Evolutionary conservation across 2,113 vertebrate species (phyloP).

Genomic region (Atrichornis clamosus): DNA sequence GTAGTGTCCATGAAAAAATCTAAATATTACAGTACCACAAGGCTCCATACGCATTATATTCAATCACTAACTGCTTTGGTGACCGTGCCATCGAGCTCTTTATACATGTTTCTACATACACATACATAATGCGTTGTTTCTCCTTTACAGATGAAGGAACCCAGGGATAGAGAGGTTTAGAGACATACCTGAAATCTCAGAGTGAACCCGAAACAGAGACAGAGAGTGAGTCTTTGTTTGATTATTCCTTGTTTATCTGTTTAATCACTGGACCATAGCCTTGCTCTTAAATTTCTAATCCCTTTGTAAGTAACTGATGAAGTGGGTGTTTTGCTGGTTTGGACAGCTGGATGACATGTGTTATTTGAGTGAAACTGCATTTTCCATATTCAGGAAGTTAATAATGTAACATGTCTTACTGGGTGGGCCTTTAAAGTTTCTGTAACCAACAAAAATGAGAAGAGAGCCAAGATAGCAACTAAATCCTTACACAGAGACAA

Average conservation of each 20-base stretch:
- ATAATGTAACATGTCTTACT: neutral
- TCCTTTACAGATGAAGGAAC: neutral
- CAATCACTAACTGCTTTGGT: neutral
- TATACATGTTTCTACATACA: fast-evolving
- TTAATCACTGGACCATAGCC: neutral
- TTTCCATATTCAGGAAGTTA: neutral
- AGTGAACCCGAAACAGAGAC: neutral
- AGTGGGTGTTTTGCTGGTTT: neutral
- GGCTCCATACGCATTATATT: neutral
- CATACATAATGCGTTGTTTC: fast-evolving
- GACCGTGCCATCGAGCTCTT: neutral
- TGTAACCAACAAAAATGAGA: neutral
- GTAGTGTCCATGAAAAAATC: neutral
- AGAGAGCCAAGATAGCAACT: neutral
- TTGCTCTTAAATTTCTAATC: neutral
- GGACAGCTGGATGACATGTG: neutral
- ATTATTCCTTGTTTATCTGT: neutral
- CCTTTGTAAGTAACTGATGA: neutral
- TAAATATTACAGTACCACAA: neutral
- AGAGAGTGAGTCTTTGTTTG: neutral
- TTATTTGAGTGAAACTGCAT: neutral
- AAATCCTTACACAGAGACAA: neutral
- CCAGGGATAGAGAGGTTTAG: neutral
- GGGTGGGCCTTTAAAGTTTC: neutral
- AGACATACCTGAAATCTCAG: neutral